A percentile compares a stretch with the other conserved stretches of the same genome.
Evolutionary conservation across 2,113 vertebrate species (phyloP).

Genomic region (Hydropotes inermis): DNA sequence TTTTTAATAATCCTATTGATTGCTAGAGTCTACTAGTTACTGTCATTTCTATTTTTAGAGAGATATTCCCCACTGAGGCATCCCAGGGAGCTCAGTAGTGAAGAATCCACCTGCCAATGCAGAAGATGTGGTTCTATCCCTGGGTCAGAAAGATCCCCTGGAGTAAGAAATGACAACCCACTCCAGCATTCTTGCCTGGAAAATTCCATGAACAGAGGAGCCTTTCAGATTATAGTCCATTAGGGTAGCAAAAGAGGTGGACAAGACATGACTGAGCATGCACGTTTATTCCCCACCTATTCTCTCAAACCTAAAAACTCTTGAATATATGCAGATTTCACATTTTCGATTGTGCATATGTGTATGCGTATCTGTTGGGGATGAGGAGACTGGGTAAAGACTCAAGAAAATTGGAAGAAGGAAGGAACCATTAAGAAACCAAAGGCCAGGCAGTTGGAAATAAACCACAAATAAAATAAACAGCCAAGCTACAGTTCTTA

Average conservation of each 20-base stretch:
- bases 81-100: neutral
- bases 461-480: neutral
- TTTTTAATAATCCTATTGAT: slow-evolving; percentile 18
- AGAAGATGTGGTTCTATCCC: neutral
- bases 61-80: neutral
- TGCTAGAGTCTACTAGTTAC: neutral
- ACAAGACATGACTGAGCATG: neutral
- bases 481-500: neutral
- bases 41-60: neutral
- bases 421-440: slow-evolving; percentile 12
- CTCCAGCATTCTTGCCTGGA: neutral
- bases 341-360: neutral
- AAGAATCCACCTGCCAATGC: neutral
- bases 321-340: slow-evolving; percentile 2
- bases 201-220: neutral
- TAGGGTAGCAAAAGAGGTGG: neutral
- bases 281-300: neutral
- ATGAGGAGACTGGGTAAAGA: slow-evolving; percentile 5
- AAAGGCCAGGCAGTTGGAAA: neutral
- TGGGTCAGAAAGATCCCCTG: neutral
- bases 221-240: neutral
- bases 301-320: neutral
- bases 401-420: slow-evolving; percentile 19
- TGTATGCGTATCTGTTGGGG: neutral
- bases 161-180: neutral